These are phyloP conservation scores for Zosterops lateralis DNA, from an alignment of 2,113 vertebrate genomes.

Conservation along the genomic window DNA sequence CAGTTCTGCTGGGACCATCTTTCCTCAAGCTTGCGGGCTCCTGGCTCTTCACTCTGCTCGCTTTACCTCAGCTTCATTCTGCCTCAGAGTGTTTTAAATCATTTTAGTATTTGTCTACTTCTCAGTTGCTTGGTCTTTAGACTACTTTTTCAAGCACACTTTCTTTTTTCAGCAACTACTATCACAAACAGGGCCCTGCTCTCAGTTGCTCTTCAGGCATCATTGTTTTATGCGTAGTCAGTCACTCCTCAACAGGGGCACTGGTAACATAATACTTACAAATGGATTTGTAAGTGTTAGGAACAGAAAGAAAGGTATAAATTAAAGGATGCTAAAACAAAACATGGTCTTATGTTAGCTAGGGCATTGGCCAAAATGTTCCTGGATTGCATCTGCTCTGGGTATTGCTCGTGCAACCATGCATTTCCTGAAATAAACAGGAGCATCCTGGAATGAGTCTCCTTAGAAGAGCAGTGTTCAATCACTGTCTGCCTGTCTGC, in stretches of 20 bases:
- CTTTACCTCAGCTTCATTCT: not conserved
- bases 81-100: not conserved
- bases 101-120: not conserved
- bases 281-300: not conserved
- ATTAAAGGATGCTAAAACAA: not conserved
- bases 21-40: not conserved
- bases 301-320: not conserved
- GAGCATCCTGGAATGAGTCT: not conserved
- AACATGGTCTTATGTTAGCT: not conserved
- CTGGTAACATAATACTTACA: not conserved
- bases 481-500: not conserved
- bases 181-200: not conserved
- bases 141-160: not conserved
- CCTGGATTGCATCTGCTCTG: not conserved
- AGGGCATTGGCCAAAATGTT: not conserved
- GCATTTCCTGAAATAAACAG: not conserved
- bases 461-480: not conserved
- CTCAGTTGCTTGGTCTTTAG: not conserved
- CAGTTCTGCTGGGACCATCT: not conserved
- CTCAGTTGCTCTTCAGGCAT: not conserved
- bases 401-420: not conserved
- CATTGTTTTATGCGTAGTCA: not conserved
- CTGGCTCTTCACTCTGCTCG: not conserved
- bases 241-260: not conserved
- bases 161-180: not conserved